phyloP scores from a whole-genome alignment of 2,888 invertebrate genomes.

The Amaurobius ferox region DNA sequence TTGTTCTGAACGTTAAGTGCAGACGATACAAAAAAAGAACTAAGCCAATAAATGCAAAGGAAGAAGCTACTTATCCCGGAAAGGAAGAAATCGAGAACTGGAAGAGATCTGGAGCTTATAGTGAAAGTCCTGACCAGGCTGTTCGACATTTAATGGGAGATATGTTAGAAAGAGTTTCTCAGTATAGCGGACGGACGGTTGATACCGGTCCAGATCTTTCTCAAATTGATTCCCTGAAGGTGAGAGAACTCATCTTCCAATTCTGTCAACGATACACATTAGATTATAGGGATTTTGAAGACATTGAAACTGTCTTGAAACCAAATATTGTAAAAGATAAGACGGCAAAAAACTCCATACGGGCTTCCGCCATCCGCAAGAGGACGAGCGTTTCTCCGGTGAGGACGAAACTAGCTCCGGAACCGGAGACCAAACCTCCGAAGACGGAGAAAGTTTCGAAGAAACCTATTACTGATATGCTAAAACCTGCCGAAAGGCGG shows the following conservation, averaged over 20 bases:
- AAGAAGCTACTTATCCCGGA: slow-evolving; percentile 37
- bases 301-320: slow-evolving; percentile 23
- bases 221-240: slow-evolving; percentile 31
- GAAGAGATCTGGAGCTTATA: slow-evolving; percentile 31
- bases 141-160: slow-evolving; percentile 32
- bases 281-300: slow-evolving; percentile 63
- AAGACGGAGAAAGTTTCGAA: slow-evolving; percentile 32
- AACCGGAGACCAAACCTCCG: slow-evolving; percentile 6
- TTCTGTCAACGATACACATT: slow-evolving; percentile 55
- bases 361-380: slow-evolving; percentile 71
- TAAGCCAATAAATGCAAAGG: slow-evolving; percentile 34
- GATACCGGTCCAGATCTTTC: slow-evolving; percentile 33
- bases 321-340: slow-evolving; percentile 35
- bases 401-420: not conserved
- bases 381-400: slow-evolving; percentile 49
- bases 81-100: slow-evolving; percentile 48
- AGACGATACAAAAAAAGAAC: slow-evolving; percentile 64
- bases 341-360: slow-evolving; percentile 64
- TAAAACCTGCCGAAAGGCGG: slow-evolving; percentile 2
- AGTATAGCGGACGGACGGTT: slow-evolving; percentile 18
- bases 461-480: slow-evolving; percentile 10
- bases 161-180: slow-evolving; percentile 33
- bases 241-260: slow-evolving; percentile 43
- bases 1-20: slow-evolving; percentile 57
- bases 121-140: slow-evolving; percentile 54